A percentile compares a stretch with the other conserved stretches of the same genome.
These are phyloP conservation scores for Limnephilus lunatus DNA, from an alignment of 2,888 invertebrate species.

Conservation along the genomic window DNA sequence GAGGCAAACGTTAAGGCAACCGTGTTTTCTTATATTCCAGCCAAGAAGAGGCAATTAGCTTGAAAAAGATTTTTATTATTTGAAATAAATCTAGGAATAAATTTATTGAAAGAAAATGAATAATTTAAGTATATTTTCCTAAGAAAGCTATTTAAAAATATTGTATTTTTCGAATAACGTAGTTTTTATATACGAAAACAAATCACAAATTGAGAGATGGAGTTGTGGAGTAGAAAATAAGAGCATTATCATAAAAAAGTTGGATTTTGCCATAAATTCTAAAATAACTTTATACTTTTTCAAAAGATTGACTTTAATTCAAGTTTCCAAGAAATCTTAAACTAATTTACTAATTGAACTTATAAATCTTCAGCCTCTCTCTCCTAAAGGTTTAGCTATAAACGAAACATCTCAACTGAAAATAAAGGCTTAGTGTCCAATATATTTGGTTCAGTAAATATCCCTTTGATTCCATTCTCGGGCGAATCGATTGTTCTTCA, in stretches of 20 bases:
- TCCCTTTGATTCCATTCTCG: neutral
- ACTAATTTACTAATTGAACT: neutral
- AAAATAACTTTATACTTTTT: neutral
- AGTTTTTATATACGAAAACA: too few relatives aligned
- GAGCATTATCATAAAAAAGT: too few relatives aligned
- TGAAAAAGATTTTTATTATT: too few relatives aligned
- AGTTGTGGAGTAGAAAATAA: neutral
- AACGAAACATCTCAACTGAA: neutral
- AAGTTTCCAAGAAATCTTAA: neutral
- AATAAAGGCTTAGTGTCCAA: neutral
- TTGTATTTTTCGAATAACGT: too few relatives aligned
- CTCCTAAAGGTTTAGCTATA: neutral
- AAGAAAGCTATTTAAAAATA: too few relatives aligned
- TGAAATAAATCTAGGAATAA: too few relatives aligned
- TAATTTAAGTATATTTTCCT: too few relatives aligned
- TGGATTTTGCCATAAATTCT: neutral
- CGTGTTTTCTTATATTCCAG: too few relatives aligned
- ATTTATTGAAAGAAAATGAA: too few relatives aligned
- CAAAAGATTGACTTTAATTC: neutral
- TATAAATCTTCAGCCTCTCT: neutral
- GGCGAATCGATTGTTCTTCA: conserved; percentile 17
- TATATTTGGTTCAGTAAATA: conserved; percentile 2
- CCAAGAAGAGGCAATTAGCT: too few relatives aligned
- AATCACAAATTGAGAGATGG: too few relatives aligned
- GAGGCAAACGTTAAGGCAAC: too few relatives aligned